Evolutionary conservation across 2,888 invertebrate species (phyloP).

Genomic region (Nymphalis c-album): DNA sequence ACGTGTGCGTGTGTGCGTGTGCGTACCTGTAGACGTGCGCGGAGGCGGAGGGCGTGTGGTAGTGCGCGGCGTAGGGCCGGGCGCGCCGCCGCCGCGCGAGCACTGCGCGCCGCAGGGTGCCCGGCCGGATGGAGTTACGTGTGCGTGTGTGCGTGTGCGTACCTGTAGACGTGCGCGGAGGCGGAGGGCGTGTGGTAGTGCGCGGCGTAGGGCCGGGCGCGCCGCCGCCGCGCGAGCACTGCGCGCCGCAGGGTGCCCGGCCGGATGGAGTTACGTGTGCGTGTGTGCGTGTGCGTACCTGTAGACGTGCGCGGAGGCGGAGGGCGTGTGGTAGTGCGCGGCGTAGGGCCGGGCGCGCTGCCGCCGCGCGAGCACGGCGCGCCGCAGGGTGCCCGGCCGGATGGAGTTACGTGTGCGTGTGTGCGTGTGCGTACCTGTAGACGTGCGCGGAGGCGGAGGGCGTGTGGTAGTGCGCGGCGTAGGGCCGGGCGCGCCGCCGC

Average conservation of each 20-base stretch:
- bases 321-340: conserved; percentile 63
- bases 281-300: conserved; percentile 65
- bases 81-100: conserved; percentile 80
- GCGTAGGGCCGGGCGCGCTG: conserved; percentile 66
- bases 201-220: conserved; percentile 60
- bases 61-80: conserved; percentile 63
- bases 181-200: conserved; percentile 62
- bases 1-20: conserved; percentile 81
- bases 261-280: conserved; percentile 85
- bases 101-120: conserved; percentile 87
- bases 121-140: conserved; percentile 86
- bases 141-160: conserved; percentile 78
- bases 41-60: conserved; percentile 60
- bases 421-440: conserved; percentile 53
- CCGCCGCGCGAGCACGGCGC: conserved; percentile 84
- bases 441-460: conserved; percentile 62
- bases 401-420: conserved; percentile 85
- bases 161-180: conserved; percentile 59
- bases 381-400: conserved; percentile 88
- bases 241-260: conserved; percentile 89
- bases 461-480: conserved; percentile 66
- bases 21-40: conserved; percentile 58
- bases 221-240: conserved; percentile 82
- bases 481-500: conserved; percentile 70
- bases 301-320: conserved; percentile 61